Base-by-base conservation (phyloP, 2,888 invertebrate species). In the Adelphocoris suturalis region DNA sequence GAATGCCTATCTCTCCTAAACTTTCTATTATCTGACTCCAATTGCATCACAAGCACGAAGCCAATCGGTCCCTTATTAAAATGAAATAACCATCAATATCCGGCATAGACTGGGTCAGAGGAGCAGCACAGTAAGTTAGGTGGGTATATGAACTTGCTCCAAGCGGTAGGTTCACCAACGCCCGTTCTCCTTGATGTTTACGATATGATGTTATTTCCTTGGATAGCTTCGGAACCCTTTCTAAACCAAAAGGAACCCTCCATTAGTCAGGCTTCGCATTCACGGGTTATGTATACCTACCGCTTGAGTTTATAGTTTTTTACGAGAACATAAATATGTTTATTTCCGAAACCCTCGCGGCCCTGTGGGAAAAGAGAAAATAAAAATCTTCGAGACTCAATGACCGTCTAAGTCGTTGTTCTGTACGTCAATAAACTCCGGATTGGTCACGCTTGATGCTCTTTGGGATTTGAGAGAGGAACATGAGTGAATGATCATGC, bases 171-270 rank as follows among this genome's bases (percentile, higher is more conserved):
- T 68, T 68, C 68, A 68, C 68, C 23, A 12, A 7, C 23, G 23
- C 19, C 7, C 68, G 23, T 27, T 23, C 68, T 13, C 68, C 13
- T 2, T 9, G 68, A 68, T 68, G 68, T 68, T 68, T 68, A 68
- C 68, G 68, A 68, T 68, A 68, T 23, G 23, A 23, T 23, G 23
- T 68, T 68, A 68, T 68, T 68, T 68, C 12, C 23, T 27, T 23
- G 23, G 68, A 68, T 68, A 68, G 23, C 68, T 68, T 68, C 68
- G 68, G 68, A 68, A 23, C 68, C 68, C 23, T 19, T 68, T 68
- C 68, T 23, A 23, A 23, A 9, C 68, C 68, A 68, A 23, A 68
- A 68, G 37, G 19, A 68, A 68, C 68, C 23, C 19, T 68, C 68
- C 68, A 68, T 68, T 68, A 23, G 68, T 68, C 68, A 68, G 19